Evolutionary conservation across 92 coral and sea anemone species (phyloP).

Genomic region (Plumapathes pennacea): DNA sequence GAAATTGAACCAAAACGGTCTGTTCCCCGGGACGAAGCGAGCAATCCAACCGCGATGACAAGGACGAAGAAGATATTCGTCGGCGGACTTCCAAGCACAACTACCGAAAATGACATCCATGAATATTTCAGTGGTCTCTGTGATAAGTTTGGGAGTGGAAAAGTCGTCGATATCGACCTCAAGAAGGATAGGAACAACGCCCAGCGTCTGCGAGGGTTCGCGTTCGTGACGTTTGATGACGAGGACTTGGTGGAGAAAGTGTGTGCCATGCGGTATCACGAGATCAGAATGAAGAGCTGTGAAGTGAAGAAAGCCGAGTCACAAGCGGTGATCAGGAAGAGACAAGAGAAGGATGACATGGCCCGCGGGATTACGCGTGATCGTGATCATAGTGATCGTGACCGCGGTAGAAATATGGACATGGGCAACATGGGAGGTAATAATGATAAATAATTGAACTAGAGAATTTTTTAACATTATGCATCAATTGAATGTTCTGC

Average conservation of each 20-base stretch:
- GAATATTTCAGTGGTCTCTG: conserved; percentile 79
- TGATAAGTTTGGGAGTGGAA: conserved; percentile 73
- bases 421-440: background rate
- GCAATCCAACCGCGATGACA: conserved; percentile 48
- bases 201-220: conserved; percentile 89
- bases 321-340: conserved; percentile 76
- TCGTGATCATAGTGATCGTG: conserved; percentile 20
- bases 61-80: conserved; percentile 86
- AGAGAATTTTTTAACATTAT: background rate
- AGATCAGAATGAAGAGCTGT: conserved; percentile 90
- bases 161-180: conserved; percentile 80
- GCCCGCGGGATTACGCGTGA: conserved; percentile 18
- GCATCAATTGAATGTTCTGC: background rate
- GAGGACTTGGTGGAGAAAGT: conserved; percentile 90
- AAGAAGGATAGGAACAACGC: conserved; percentile 87
- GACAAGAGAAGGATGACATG: conserved; percentile 67
- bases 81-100: conserved; percentile 96
- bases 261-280: conserved; percentile 78
- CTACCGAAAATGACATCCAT: conserved; percentile 80
- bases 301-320: conserved; percentile 97
- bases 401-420: background rate
- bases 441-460: too few species aligned
- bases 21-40: conserved; percentile 87
- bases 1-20: conserved; percentile 98
- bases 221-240: conserved; percentile 87